phyloP scores from a whole-genome alignment of 2,888 invertebrate genomes.

The Pyrocoelia pectoralis region DNA sequence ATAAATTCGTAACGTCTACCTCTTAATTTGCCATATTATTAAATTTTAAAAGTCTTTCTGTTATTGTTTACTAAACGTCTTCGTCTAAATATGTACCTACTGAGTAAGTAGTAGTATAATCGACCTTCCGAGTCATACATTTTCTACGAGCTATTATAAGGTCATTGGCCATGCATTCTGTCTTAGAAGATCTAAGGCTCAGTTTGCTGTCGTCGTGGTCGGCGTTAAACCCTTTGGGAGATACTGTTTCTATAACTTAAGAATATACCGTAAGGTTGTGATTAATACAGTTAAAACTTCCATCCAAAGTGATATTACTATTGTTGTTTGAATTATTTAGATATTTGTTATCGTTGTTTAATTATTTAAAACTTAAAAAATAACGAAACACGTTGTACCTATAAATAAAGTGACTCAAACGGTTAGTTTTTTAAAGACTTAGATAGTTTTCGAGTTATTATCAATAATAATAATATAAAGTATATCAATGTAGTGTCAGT shows the following conservation, averaged over 20 bases:
- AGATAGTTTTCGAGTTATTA: not conserved
- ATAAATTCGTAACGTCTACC: constrained; percentile 19
- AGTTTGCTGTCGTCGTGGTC: constrained; percentile 44
- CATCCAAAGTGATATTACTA: constrained; percentile 39
- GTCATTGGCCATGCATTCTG: constrained; percentile 54
- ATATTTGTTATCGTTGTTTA: constrained; percentile 29
- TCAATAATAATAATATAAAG: too few species aligned
- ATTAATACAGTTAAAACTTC: constrained; percentile 37
- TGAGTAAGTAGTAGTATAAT: constrained; percentile 31
- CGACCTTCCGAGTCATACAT: constrained; percentile 48
- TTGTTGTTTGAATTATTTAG: constrained; percentile 31
- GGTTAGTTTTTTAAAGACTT: constrained; percentile 11
- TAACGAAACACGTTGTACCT: constrained; percentile 18
- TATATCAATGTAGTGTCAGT: not conserved
- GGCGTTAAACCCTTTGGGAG: constrained; percentile 33
- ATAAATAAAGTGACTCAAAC: constrained; percentile 26
- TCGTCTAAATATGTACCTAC: constrained; percentile 27
- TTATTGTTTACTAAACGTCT: constrained; percentile 23
- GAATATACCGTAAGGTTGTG: constrained; percentile 34
- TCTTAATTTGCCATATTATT: constrained; percentile 24
- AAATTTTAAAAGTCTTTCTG: constrained; percentile 12
- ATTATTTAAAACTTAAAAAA: constrained; percentile 21
- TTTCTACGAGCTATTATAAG: constrained; percentile 49
- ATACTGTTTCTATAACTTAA: constrained; percentile 24
- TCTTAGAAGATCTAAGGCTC: constrained; percentile 50